Evolutionary conservation across 1,140 invertebrate species (phyloP).

Genomic region (Leptinotarsa texana): DNA sequence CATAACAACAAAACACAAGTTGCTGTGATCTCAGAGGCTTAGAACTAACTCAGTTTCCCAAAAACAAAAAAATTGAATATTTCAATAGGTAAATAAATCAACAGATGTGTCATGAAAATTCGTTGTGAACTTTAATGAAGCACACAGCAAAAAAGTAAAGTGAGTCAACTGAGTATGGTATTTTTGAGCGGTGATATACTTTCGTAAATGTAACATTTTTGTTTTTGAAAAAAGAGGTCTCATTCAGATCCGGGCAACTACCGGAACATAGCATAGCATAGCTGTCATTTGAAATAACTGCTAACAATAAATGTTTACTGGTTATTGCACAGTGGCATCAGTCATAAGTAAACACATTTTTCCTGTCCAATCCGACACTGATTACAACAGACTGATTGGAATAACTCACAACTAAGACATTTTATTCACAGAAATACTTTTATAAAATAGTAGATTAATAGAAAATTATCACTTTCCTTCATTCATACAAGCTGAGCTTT

Average conservation of each 20-base stretch:
- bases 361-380: conserved; percentile 15
- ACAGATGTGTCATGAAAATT: no score
- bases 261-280: not conserved
- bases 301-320: not conserved
- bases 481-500: conserved; percentile 54
- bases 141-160: no score
- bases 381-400: conserved; percentile 44
- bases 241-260: not conserved
- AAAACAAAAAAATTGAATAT: no score
- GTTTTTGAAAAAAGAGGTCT: not conserved
- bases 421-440: conserved; percentile 50
- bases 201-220: not conserved
- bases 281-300: not conserved
- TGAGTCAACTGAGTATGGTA: not conserved
- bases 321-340: conserved; percentile 8
- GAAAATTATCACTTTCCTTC: conserved; percentile 56
- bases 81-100: no score
- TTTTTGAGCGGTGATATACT: not conserved
- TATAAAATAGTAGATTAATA: conserved; percentile 55
- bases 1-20: no score
- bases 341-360: conserved; percentile 29
- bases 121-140: no score
- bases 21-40: no score
- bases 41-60: no score
- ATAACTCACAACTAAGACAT: conserved; percentile 52